These are phyloP conservation scores for Oconnorella tubifera DNA, from an alignment of 2,888 invertebrate genomes.

Conservation along the genomic window DNA sequence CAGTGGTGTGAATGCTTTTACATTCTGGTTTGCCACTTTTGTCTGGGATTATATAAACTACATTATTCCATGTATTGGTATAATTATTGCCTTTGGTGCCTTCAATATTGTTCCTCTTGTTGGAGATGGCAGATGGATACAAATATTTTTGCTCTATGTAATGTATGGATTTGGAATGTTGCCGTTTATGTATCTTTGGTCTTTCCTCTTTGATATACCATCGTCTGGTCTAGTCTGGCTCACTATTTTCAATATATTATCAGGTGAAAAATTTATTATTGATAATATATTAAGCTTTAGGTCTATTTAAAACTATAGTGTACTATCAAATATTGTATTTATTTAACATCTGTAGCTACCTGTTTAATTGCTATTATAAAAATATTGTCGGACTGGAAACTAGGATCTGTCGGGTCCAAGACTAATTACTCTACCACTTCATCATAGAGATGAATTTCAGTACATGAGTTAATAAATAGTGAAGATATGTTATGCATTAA, in stretches of 20 bases:
- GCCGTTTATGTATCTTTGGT: conserved; percentile 66
- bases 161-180: conserved; percentile 65
- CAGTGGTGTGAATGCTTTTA: conserved; percentile 53
- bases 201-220: conserved; percentile 69
- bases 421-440: no score
- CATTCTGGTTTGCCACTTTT: conserved; percentile 58
- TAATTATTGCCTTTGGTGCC: conserved; percentile 51
- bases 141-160: conserved; percentile 58
- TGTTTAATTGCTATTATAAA: no score
- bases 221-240: conserved; percentile 73
- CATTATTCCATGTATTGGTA: conserved; percentile 47
- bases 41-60: conserved; percentile 57
- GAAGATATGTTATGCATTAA: no score
- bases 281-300: not conserved
- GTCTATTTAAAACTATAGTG: not conserved
- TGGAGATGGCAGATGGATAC: conserved; percentile 32
- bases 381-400: not conserved
- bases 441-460: no score
- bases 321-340: not conserved
- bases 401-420: no score
- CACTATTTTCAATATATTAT: conserved; percentile 69
- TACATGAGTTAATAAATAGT: no score
- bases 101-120: conserved; percentile 49
- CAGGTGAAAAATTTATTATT: conserved; percentile 60
- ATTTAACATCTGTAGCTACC: no score